phyloP scores from a whole-genome alignment of 2,797 vertebrate species.

The Poecilia picta region DNA sequence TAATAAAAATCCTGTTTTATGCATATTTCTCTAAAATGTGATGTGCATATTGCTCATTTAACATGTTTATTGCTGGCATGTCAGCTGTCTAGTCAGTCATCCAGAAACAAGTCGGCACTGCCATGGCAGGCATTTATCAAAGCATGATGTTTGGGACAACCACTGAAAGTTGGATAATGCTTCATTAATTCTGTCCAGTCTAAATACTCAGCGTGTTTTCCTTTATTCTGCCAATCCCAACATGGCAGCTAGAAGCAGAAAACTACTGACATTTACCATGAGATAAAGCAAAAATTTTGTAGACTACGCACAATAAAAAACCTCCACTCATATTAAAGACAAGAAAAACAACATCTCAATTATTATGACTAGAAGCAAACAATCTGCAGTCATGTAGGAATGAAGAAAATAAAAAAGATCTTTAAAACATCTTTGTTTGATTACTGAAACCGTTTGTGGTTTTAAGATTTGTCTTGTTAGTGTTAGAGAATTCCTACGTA shows the following conservation, averaged over 20 bases:
- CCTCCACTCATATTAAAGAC: not conserved
- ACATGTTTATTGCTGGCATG: not conserved
- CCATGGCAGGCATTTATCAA: conserved; percentile 3
- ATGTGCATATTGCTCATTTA: not conserved
- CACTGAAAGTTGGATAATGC: not conserved
- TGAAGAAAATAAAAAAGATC: not conserved
- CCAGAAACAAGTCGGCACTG: not conserved
- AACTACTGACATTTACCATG: conserved; percentile 19
- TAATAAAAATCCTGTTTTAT: not conserved
- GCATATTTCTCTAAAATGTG: not conserved
- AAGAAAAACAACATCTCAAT: conserved; percentile 26
- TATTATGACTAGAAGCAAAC: conserved; percentile 26
- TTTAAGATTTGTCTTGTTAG: conserved; percentile 23
- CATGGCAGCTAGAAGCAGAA: not conserved
- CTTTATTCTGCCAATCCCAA: not conserved
- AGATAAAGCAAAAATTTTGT: conserved; percentile 22
- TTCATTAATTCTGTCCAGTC: not conserved
- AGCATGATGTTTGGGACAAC: not conserved
- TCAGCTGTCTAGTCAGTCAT: not conserved
- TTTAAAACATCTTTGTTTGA: not conserved
- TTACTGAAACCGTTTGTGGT: conserved; percentile 12
- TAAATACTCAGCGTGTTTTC: not conserved
- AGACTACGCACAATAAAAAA: conserved; percentile 9
- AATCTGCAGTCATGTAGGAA: conserved; percentile 17
- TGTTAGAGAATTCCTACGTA: conserved; percentile 25